A percentile compares a stretch with the other conserved stretches of the same genome.
Evolutionary conservation across 1,140 invertebrate species (phyloP).

Genomic region (Drosophila triauraria): DNA sequence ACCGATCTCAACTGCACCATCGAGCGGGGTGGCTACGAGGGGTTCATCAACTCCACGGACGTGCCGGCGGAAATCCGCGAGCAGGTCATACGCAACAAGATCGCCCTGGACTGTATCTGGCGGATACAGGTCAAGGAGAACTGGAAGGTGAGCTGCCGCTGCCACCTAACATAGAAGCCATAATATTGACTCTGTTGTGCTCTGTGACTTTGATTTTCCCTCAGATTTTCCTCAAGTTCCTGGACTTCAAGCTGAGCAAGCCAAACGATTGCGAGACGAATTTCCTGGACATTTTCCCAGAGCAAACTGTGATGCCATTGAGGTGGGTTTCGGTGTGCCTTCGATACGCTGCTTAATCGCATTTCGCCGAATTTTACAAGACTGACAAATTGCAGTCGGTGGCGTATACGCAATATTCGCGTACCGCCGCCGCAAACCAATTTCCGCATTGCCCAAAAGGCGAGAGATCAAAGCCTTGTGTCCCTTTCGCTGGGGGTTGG

Average conservation of each 20-base stretch:
- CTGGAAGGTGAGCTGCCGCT: slow-evolving; percentile 86
- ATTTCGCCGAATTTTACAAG: slow-evolving; percentile 6
- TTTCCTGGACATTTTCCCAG: slow-evolving; percentile 91
- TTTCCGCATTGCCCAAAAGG: slow-evolving; percentile 67
- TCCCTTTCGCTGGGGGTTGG: background rate
- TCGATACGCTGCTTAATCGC: slow-evolving; percentile 16
- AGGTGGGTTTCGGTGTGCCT: slow-evolving; percentile 59
- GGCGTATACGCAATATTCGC: slow-evolving; percentile 6
- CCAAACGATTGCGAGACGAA: slow-evolving; percentile 94
- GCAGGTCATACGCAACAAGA: slow-evolving; percentile 74
- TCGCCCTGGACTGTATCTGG: slow-evolving; percentile 93
- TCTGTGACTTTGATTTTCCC: slow-evolving; percentile 42
- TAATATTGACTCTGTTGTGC: no score
- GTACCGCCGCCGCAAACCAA: slow-evolving; percentile 61
- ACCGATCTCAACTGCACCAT: slow-evolving; percentile 83
- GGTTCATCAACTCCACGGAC: slow-evolving; percentile 76
- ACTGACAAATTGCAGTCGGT: slow-evolving; percentile 20
- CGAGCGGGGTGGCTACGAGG: slow-evolving; percentile 73
- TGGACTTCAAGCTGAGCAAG: slow-evolving; percentile 88
- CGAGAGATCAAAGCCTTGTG: slow-evolving; percentile 71
- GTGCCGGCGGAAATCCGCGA: slow-evolving; percentile 71
- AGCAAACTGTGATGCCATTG: slow-evolving; percentile 88
- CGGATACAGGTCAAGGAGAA: slow-evolving; percentile 88
- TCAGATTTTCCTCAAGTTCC: slow-evolving; percentile 91
- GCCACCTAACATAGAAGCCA: no score